Evolutionary conservation across 2,113 vertebrate genomes (phyloP).

Genomic region (Acrocephalus kingi): DNA sequence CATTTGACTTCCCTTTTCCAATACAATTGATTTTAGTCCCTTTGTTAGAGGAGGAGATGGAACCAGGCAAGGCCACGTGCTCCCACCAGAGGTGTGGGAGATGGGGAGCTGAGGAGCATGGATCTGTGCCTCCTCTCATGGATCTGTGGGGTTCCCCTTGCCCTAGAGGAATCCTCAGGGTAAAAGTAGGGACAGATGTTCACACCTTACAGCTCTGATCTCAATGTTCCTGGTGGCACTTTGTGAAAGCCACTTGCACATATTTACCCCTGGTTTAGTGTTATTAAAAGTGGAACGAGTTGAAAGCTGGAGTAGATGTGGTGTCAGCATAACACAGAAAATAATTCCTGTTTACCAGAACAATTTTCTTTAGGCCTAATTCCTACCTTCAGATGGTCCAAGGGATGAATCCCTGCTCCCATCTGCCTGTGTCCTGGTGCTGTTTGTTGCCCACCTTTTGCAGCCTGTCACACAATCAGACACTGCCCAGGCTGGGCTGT

Average conservation of each 20-base stretch:
- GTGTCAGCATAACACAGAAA: neutral
- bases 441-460: neutral
- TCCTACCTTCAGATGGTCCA: neutral
- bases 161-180: neutral
- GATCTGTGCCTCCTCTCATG: neutral
- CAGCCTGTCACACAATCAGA: neutral
- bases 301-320: neutral
- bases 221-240: neutral
- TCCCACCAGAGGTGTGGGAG: neutral
- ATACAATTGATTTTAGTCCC: neutral
- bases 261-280: neutral
- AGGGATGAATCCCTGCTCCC: neutral
- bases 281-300: neutral
- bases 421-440: neutral
- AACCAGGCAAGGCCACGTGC: rapidly evolving
- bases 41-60: neutral
- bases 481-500: neutral
- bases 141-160: neutral
- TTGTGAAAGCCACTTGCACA: neutral
- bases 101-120: neutral
- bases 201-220: neutral
- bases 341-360: neutral
- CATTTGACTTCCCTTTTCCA: neutral
- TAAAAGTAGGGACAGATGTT: neutral
- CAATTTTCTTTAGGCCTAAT: neutral